These are phyloP conservation scores for Lasaia peninsularis DNA, from an alignment of 1,140 invertebrate genomes.

Conservation along the genomic window DNA sequence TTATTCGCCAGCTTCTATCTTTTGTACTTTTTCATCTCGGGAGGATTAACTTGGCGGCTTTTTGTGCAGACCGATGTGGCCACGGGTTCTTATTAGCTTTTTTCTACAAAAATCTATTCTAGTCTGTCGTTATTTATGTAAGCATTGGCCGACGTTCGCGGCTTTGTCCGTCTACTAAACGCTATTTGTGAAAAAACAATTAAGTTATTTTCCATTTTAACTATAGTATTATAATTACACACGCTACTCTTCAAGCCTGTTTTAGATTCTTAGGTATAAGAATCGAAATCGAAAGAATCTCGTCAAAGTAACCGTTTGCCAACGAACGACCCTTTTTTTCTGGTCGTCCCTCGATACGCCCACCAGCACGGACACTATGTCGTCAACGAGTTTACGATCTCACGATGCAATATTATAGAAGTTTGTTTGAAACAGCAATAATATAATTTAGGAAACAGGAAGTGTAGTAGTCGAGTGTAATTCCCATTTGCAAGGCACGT, in stretches of 20 bases:
- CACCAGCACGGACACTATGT: too few species aligned
- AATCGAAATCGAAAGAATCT: too few species aligned
- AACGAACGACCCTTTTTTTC: too few species aligned
- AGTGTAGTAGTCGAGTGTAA: slow-evolving; percentile 7
- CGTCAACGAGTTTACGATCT: too few species aligned
- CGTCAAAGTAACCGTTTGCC: too few species aligned
- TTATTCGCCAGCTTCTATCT: slow-evolving; percentile 53
- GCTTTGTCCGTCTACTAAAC: background rate
- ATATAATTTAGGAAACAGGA: background rate
- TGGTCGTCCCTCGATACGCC: too few species aligned
- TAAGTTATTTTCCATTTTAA: too few species aligned
- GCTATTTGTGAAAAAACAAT: too few species aligned
- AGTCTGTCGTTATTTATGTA: background rate
- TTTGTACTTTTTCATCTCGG: slow-evolving; percentile 67
- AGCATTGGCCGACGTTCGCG: background rate
- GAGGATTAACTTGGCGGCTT: slow-evolving; percentile 54
- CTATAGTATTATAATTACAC: too few species aligned
- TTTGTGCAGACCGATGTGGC: slow-evolving; percentile 24
- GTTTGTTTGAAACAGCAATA: background rate
- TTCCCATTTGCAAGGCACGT: slow-evolving; percentile 17
- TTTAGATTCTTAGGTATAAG: too few species aligned
- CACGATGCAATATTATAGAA: background rate
- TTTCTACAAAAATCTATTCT: slow-evolving; percentile 32
- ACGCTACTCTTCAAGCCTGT: too few species aligned
- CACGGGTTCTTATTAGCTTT: slow-evolving; percentile 44